Evolutionary conservation across 2,888 invertebrate genomes (phyloP), one percentile per base, ranked within the genome.

Genomic region (Drosophila imparisetae): DNA sequence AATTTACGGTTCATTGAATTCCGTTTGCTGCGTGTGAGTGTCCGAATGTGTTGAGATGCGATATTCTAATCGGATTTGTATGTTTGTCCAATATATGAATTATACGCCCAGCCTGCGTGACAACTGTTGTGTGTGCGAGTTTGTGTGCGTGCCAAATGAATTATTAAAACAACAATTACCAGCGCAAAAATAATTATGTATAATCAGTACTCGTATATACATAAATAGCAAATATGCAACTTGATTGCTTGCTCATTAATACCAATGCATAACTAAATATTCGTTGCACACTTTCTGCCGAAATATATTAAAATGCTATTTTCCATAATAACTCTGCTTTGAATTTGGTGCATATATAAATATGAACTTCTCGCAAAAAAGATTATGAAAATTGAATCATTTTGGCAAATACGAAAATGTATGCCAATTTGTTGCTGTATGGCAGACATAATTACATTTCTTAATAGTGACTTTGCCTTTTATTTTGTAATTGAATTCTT

Each of bases 1-100:
- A 77, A 89, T 82, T 84, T 89, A 77, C 89, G 82, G 89, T 82
- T 89, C 89, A 87, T 73, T 89, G 89, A 86, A 80, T 69, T 71
- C 72, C 67, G 72, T 55, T 49, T 58, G 61, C 42, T 59, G 59
- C 59, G 64, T 72, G 67, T 55, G 62, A 71, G 62, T 73, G 72
- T 77, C 73, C 72, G 66, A 67, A 66, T 80, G 66, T 74, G 69
- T 72, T 79, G 72, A 72, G 69, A 66, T 63, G 70, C 86, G 70
- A 86, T 88, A 86, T 84, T 86, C 80, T 86, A 89, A 86, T 89
- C 84, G 69, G 86, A 89, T 86, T 89, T 86, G 71, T 68, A 73
- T 78, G 80, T 82, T 71, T 70, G 68, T 50, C 57, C 72, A 72
- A 74, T 81, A 74, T 79, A 72, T 77, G 79, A 77, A 75, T 74